Conservation (phyloP, 2,797 vertebrate species). For the Vultur gryphus region DNA sequence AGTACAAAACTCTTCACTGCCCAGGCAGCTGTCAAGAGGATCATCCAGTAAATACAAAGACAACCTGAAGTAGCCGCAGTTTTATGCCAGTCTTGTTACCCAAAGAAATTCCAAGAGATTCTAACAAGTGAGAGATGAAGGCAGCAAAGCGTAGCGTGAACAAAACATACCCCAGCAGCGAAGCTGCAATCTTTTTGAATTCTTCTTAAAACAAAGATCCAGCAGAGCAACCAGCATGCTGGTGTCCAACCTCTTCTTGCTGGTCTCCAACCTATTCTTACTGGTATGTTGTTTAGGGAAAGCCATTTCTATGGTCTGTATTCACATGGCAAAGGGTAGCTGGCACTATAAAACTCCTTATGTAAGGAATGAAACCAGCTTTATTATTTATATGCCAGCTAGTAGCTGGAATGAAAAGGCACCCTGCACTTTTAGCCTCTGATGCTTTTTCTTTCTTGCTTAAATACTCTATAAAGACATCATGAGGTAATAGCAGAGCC, state of each 20-base stretch:
- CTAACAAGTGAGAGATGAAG: neutral
- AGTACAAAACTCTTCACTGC: neutral
- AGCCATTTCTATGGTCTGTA: neutral
- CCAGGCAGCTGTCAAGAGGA: neutral
- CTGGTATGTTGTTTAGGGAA: neutral
- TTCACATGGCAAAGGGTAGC: neutral
- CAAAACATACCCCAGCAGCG: neutral
- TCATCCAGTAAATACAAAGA: neutral
- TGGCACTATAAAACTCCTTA: neutral
- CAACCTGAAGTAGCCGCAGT: neutral
- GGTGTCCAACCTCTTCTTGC: neutral
- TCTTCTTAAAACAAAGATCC: neutral
- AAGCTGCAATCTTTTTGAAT: neutral
- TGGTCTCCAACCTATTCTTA: neutral
- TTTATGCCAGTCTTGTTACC: neutral
- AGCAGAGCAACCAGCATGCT: neutral
- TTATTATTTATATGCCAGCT: neutral
- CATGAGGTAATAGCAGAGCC: neutral
- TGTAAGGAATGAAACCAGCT: neutral
- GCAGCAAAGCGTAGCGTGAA: neutral
- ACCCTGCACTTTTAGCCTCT: neutral
- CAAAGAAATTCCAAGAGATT: neutral
- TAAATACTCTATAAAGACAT: neutral
- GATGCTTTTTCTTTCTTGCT: neutral
- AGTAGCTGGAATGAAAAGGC: neutral